Percentiles rank a stretch among this genome's conserved stretches.
These are phyloP conservation scores for Drosophila barbarae DNA, from an alignment of 2,888 invertebrate species.

Conservation along the genomic window DNA sequence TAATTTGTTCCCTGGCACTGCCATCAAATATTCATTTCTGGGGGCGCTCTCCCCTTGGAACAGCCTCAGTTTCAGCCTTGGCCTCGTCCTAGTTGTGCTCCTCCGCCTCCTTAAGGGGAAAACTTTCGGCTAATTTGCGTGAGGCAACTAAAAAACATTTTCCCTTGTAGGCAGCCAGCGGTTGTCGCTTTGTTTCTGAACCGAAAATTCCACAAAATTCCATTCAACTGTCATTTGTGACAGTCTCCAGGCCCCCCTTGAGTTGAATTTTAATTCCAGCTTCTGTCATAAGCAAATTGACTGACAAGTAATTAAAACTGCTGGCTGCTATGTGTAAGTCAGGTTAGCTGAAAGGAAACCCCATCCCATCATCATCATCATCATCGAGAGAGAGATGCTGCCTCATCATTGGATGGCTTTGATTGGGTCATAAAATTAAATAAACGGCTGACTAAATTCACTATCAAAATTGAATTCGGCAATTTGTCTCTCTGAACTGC, in stretches of 20 bases:
- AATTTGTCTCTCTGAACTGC: slow-evolving; percentile 64
- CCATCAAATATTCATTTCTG: slow-evolving; percentile 68
- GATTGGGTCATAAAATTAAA: slow-evolving; percentile 65
- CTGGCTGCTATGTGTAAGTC: slow-evolving; percentile 15
- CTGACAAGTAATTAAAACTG: slow-evolving; percentile 69
- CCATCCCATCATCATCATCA: not conserved
- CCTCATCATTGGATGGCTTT: slow-evolving; percentile 22
- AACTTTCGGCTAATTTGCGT: slow-evolving; percentile 70
- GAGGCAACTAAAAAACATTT: slow-evolving; percentile 63
- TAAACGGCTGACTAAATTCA: slow-evolving; percentile 67
- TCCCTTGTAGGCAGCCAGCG: slow-evolving; percentile 45
- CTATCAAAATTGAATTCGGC: slow-evolving; percentile 73
- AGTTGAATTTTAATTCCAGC: slow-evolving; percentile 53
- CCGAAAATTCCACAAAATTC: slow-evolving; percentile 48
- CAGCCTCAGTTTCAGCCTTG: slow-evolving; percentile 17
- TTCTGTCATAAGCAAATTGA: slow-evolving; percentile 46
- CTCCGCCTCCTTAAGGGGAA: slow-evolving; percentile 18
- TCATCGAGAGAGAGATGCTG: not conserved
- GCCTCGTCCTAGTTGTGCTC: slow-evolving; percentile 5
- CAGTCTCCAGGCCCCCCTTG: slow-evolving; percentile 15
- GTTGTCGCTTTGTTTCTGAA: slow-evolving; percentile 43
- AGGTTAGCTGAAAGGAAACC: not conserved
- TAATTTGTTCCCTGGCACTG: slow-evolving; percentile 60
- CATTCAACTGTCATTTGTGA: slow-evolving; percentile 71
- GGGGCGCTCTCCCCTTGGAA: slow-evolving; percentile 23